Evolutionary conservation across 2,113 vertebrate genomes (phyloP).

Genomic region (Speoplatyrhinus poulsoni): DNA sequence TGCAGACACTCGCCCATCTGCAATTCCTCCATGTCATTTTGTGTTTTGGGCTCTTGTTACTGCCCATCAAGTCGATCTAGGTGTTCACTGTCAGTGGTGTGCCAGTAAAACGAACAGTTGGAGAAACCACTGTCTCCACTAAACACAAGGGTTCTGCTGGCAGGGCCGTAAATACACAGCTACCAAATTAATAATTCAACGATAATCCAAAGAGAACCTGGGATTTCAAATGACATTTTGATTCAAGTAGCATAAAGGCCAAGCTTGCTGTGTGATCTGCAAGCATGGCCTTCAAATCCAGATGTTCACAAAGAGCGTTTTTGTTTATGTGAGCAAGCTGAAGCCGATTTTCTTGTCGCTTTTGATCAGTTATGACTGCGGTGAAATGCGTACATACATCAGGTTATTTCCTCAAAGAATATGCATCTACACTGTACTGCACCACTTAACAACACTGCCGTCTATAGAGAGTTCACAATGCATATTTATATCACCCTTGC

Average conservation of each 20-base stretch:
- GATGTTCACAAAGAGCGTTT: constrained; percentile 40
- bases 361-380: constrained; percentile 26
- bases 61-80: constrained; percentile 31
- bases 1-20: constrained; percentile 1
- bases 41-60: constrained; percentile 36
- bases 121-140: constrained; percentile 41
- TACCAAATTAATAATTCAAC: constrained; percentile 49
- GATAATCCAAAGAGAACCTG: constrained; percentile 15
- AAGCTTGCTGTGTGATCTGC: constrained; percentile 23
- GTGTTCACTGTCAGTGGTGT: constrained; percentile 39
- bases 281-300: constrained; percentile 36
- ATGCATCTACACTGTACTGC: constrained; percentile 17
- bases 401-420: constrained; percentile 3
- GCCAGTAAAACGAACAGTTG: constrained; percentile 56
- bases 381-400: constrained; percentile 14
- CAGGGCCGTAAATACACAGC: constrained; percentile 23
- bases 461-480: no score
- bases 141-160: constrained; percentile 63
- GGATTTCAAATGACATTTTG: constrained; percentile 33
- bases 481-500: no score
- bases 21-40: constrained; percentile 5
- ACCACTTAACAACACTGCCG: neutral
- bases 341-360: constrained; percentile 50
- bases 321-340: constrained; percentile 39
- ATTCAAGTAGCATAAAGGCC: constrained; percentile 33